phyloP scores from a whole-genome alignment of 2,113 vertebrate species.

The Hepsetus odoe region DNA sequence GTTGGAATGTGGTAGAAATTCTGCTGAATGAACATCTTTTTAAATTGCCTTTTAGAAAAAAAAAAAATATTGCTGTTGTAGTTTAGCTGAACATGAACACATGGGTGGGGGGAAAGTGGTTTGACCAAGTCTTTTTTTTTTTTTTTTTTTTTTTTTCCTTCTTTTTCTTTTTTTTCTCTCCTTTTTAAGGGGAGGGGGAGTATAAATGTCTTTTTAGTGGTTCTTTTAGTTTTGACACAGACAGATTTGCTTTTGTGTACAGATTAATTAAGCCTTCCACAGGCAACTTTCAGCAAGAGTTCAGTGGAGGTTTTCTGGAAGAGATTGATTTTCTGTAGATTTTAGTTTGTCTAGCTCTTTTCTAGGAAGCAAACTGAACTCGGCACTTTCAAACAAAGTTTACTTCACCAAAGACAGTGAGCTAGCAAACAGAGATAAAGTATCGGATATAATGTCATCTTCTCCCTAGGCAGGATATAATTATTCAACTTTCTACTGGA shows the following conservation, averaged over 20 bases:
- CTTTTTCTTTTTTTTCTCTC: constrained; percentile 41
- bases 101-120: constrained; percentile 66
- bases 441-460: constrained; percentile 69
- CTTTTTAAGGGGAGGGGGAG: constrained; percentile 55
- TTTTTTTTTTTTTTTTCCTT: constrained; percentile 44
- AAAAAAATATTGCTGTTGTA: constrained; percentile 83
- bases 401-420: constrained; percentile 97
- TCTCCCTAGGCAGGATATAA: constrained; percentile 84
- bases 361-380: constrained; percentile 85
- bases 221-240: constrained; percentile 80
- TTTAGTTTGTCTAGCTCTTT: constrained; percentile 81
- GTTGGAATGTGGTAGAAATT: constrained; percentile 86
- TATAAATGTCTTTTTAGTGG: constrained; percentile 63
- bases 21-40: constrained; percentile 88
- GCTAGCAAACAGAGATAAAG: constrained; percentile 78
- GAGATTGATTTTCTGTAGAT: constrained; percentile 74
- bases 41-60: constrained; percentile 82
- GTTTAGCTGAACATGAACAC: constrained; percentile 72
- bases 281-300: constrained; percentile 78
- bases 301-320: constrained; percentile 66
- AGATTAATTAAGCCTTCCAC: constrained; percentile 82
- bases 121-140: constrained; percentile 53
- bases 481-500: constrained; percentile 84
- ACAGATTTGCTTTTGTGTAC: constrained; percentile 84
- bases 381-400: constrained; percentile 91